phyloP scores from a whole-genome alignment of 2,797 vertebrate genomes.

The Tympanoctomys barrerae region DNA sequence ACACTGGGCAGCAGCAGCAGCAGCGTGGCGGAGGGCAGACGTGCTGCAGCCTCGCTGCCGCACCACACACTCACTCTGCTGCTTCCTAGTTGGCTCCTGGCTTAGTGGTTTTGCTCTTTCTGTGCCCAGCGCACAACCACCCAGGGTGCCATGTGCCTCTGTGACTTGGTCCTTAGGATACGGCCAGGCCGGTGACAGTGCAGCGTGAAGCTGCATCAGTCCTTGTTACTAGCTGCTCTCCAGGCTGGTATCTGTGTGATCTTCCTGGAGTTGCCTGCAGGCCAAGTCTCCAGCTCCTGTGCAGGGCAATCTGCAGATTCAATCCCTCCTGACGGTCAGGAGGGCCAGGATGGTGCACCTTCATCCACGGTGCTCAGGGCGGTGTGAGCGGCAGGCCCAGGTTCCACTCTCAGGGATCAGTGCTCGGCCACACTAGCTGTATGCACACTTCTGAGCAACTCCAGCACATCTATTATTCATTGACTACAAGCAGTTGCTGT shows the following conservation, averaged over 20 bases:
- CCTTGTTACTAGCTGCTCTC: not conserved
- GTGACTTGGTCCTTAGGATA: not conserved
- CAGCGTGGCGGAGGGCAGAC: not conserved
- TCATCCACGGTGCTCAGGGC: not conserved
- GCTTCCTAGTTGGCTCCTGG: not conserved
- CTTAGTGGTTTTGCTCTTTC: not conserved
- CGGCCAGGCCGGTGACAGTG: not conserved
- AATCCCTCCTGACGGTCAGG: not conserved
- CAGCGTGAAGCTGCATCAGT: not conserved
- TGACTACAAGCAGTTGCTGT: conserved; percentile 25
- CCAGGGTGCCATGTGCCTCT: not conserved
- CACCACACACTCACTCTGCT: not conserved
- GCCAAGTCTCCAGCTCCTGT: not conserved
- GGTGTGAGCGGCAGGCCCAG: conserved; percentile 11
- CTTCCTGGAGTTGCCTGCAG: not conserved
- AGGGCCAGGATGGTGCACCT: not conserved
- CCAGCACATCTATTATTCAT: conserved; percentile 70
- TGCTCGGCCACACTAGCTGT: not conserved
- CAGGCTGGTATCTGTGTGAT: not conserved
- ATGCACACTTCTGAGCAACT: conserved; percentile 22
- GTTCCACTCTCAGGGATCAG: conserved; percentile 19
- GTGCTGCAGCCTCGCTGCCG: not conserved
- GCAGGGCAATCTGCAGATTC: not conserved
- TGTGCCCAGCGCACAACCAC: not conserved
- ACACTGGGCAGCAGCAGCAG: not conserved